phyloP scores from a whole-genome alignment of 2,888 invertebrate genomes.

The Chaitophorus viminalis region DNA sequence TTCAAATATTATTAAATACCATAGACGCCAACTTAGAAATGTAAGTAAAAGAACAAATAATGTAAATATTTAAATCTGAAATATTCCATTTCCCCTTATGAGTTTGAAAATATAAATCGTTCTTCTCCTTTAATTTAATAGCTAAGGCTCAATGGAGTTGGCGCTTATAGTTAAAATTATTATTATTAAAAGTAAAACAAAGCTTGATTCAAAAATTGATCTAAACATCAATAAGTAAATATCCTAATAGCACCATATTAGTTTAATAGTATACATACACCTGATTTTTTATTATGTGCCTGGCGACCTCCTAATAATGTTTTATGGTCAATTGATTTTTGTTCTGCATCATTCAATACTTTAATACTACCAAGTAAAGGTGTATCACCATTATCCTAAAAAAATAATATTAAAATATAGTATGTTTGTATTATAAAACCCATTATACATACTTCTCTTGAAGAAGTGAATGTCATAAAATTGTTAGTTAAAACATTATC shows the following conservation, averaged over 20 bases:
- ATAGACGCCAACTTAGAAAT: not conserved
- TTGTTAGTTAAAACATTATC: slow-evolving; percentile 45
- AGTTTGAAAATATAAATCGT: too few species aligned
- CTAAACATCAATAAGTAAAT: not conserved
- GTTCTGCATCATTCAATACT: slow-evolving; percentile 43
- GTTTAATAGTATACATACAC: slow-evolving; percentile 41
- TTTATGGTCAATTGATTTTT: slow-evolving; percentile 55
- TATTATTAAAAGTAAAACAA: not conserved
- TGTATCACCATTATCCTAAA: slow-evolving; percentile 25
- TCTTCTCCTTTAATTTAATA: too few species aligned
- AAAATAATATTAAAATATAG: not conserved
- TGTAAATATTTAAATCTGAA: not conserved
- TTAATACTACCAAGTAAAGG: not conserved
- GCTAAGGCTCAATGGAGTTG: too few species aligned
- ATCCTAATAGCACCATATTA: not conserved
- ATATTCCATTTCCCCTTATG: not conserved
- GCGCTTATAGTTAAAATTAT: not conserved
- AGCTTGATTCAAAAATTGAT: not conserved
- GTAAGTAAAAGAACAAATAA: slow-evolving; percentile 9
- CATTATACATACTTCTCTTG: slow-evolving; percentile 22
- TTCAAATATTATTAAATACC: slow-evolving; percentile 36
- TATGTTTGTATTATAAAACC: not conserved
- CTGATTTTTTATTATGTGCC: slow-evolving; percentile 55
- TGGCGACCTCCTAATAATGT: slow-evolving; percentile 56
- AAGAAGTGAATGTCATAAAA: slow-evolving; percentile 5